A percentile compares a stretch with the other conserved stretches of the same genome.
These are phyloP conservation scores for Crenichthys baileyi DNA, from an alignment of 2,797 vertebrate species.

Conservation along the genomic window DNA sequence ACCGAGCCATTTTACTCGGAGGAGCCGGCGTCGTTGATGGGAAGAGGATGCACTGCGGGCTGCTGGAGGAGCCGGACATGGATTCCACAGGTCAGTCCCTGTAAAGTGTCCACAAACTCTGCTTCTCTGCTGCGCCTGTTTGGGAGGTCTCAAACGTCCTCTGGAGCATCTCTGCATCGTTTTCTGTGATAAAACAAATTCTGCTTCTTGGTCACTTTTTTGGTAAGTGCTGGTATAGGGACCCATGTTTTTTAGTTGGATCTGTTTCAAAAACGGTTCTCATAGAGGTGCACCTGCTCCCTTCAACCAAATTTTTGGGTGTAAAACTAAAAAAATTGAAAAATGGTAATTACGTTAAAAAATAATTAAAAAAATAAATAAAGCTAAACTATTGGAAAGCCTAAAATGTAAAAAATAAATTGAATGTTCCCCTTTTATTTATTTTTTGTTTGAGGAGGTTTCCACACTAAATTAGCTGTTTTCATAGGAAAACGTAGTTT, in stretches of 20 bases:
- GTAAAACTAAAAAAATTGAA: neutral
- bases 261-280: constrained; percentile 5
- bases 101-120: constrained; percentile 37
- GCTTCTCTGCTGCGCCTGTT: constrained; percentile 31
- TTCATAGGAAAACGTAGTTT: constrained; percentile 15
- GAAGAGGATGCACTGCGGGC: constrained; percentile 99
- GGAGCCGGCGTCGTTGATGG: constrained; percentile 92
- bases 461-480: neutral
- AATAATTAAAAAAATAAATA: neutral
- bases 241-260: neutral
- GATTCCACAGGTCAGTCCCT: constrained; percentile 98
- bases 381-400: neutral
- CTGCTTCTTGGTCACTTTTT: constrained; percentile 8
- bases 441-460: neutral
- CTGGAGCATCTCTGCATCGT: constrained; percentile 26
- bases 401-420: neutral
- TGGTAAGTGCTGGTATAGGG: constrained; percentile 1
- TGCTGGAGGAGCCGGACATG: constrained; percentile 99
- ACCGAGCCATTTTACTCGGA: constrained; percentile 80
- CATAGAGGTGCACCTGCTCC: constrained; percentile 36
- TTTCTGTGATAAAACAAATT: neutral
- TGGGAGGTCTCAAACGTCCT: constrained; percentile 50
- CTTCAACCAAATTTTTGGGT: constrained; percentile 3
- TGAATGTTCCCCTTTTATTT: neutral
- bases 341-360: neutral